Base-by-base conservation (phyloP, 2,113 vertebrate genomes). In the Phalacrocorax pelagicus region DNA sequence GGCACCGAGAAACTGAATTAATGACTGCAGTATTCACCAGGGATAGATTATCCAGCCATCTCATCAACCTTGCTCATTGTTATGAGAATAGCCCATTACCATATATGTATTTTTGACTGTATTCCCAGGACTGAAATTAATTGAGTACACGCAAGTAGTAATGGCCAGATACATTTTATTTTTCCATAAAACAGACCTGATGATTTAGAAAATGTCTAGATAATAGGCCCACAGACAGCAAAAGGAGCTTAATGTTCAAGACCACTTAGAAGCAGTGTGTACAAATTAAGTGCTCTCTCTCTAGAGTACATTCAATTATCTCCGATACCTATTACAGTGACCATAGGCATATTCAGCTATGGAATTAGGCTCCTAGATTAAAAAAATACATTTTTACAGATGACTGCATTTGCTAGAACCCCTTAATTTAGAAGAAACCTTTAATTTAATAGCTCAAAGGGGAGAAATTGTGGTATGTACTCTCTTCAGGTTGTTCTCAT, bases 201-300 rank as follows among this genome's bases (percentile, higher is more conserved):
- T 96, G 88, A 87, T 87, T 94, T 95, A 95, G 86, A 95, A 95
- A 96, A 91, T 46, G n/a, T 62, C 89, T 55, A 38, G 51, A 61
- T 97, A 96, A 96, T 91, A 85, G 83, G 78, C 94, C 78, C 86
- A 85, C 11, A 55, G 89, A 92, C 95, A 95, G 91, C 58, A 63
- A 90, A 75, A 73, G 62, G 57, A 67, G 54, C 63, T 94, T 94
- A 82, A 92, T 82, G 84, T 77, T 92, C 89, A 88, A 77, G 81
- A 85, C 72, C 66, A 46, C 91, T 96, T 86, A 87, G 58, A 55
- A 93, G 47, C 59, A 78, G 65, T 21, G 9, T 34, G 71, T 59
- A 77, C 58, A 83, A 73, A 40, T 84, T 69, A 94, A 97, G 62
- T 65, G 54, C 26, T 86, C 20, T 15, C 57, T 85, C 69, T 69